phyloP scores from a whole-genome alignment of 2,888 invertebrate genomes.

The Onchidella celtica region DNA sequence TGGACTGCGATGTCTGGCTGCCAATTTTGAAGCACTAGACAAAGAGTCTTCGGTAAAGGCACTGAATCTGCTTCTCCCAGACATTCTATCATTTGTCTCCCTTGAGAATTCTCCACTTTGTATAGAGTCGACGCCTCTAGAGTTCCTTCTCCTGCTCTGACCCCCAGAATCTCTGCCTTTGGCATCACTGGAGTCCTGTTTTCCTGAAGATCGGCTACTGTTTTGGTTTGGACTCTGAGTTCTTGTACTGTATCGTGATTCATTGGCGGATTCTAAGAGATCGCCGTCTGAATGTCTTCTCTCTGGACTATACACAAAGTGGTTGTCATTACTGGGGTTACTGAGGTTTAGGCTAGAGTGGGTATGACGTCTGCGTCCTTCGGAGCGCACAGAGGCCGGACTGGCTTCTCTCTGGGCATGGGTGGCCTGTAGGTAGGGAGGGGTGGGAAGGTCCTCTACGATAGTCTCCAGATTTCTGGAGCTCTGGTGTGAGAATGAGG shows the following conservation, averaged over 20 bases:
- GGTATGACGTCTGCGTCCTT: background rate
- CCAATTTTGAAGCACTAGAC: constrained; percentile 23
- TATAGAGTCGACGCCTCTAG: background rate
- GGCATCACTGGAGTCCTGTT: background rate
- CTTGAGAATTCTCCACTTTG: background rate
- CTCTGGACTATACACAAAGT: background rate
- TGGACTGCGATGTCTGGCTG: background rate
- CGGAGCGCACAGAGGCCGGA: background rate
- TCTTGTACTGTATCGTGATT: constrained; percentile 14
- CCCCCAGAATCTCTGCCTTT: background rate
- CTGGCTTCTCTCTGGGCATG: no score
- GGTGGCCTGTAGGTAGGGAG: background rate
- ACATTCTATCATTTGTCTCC: background rate
- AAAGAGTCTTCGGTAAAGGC: constrained; percentile 16
- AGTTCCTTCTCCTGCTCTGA: background rate
- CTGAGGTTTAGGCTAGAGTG: background rate
- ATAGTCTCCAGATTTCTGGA: constrained; percentile 24
- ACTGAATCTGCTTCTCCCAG: background rate
- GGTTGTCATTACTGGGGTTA: background rate
- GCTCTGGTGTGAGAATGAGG: background rate
- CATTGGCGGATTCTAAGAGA: background rate
- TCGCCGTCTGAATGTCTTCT: constrained; percentile 38
- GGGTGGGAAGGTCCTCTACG: constrained; percentile 20
- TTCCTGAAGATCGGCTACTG: background rate
- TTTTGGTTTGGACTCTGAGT: background rate